Base-by-base conservation (phyloP, 2,888 invertebrate genomes). In the Cataglyphis rosenhaueri region DNA sequence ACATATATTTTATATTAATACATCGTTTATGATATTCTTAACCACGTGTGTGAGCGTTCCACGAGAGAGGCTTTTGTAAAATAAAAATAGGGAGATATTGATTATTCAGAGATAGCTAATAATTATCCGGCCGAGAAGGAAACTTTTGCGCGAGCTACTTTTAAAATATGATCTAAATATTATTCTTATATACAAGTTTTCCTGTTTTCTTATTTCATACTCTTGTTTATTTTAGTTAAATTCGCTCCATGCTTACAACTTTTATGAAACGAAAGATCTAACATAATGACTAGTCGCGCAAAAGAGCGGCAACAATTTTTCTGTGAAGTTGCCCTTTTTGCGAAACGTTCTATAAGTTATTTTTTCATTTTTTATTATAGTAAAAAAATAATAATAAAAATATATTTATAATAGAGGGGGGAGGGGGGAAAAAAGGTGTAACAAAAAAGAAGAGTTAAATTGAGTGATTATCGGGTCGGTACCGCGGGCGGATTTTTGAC, bases 31-130 rank as follows among this genome's bases (percentile, higher is more conserved):
- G 8, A 65, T 75, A 75, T 65, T 65, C 48, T 65, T 65, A 65
- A 18, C 38, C 21, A 12, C 3, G 21, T n/a, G 3, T 71, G n/a
- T 29, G 61, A 15, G 3, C 3, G 25, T 73, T n/a, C 4, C 1
- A 18, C 38, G 15, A 61, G 29, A 73, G 38, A 73, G 35, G 9
- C 12, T 44, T 21, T 18, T 35, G 32, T 74, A 35, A 65, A 66
- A 75, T 48, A 75, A 48, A 75, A 70, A 76, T 70, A 70, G 15
- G 18, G 15, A 55, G 10, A 70, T 70, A 70, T 71, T 21, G 76
- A 76, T 70, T 76, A 57, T 29, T 55, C 10, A 41, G 18, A 3
- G 12, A 15, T 70, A 18, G 44, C 44, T 44, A 44, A 70, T 55
- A 57, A 70, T 12, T 29, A 12, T n/a, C n/a, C 18, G 6, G 8